Evolutionary conservation across 2,888 invertebrate species (phyloP), one percentile per base, ranked within the genome.

Genomic region (Lasioglossum villosulum): DNA sequence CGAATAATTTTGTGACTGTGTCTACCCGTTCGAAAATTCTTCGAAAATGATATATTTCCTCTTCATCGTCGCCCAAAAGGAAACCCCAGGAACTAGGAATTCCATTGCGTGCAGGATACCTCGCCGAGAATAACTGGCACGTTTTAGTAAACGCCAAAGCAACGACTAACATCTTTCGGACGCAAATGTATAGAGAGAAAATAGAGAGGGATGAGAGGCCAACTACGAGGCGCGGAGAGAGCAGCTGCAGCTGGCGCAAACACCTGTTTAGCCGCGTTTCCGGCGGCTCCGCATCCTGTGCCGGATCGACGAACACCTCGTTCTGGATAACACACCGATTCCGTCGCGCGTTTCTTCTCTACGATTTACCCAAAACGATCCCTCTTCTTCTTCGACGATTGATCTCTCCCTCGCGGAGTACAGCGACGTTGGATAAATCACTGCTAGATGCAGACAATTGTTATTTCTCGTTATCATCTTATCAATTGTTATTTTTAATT

Each of bases 231-330:
- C 14, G 56, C 70, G 23, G 34, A 77, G 42, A 34, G 37, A 74
- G 77, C 75, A 79, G 87, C 78, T 82, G 90, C 91, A 87, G 84
- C 88, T 86, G 89, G 74, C 73, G 82, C 81, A 74, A 89, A 90
- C 91, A 91, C 89, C 90, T 91, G 91, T 91, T 91, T 90, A 89
- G 86, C 66, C 82, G 78, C 83, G 77, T 88, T 90, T 90, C 90
- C 90, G 90, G 88, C 83, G 82, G 80, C 83, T 48, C 59, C 52
- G 30, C 45, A 82, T 80, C 70, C 72, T 42, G 77, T 71, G 45
- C n/a, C 48, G 75, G 66, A 77, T 34, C n/a, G 63, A 56, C n/a
- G 56, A n/a, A 12, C 56, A n/a, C 12, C 56, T 56, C 56, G 56
- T 56, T 56, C 56, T 12, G n/a, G 4, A 27, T 56, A n/a, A 79